Percentiles rank a stretch among this genome's conserved stretches.
Evolutionary conservation across 2,797 vertebrate genomes (phyloP).

Genomic region (Acipenser transmontanus): DNA sequence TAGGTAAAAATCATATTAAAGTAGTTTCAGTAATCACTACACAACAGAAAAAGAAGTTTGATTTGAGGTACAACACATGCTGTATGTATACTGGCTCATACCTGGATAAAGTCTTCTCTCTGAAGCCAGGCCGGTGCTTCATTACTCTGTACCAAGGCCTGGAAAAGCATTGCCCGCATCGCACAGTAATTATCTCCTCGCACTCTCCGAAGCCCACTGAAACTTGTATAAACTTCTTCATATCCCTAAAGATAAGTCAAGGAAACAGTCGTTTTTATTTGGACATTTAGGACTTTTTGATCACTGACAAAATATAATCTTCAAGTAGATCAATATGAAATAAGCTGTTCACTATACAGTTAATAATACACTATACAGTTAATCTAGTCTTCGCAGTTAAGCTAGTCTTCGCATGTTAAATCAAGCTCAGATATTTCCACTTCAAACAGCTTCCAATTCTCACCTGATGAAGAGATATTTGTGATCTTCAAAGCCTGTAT

Average conservation of each 20-base stretch:
- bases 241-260: slow-evolving; percentile 56
- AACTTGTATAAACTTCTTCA: slow-evolving; percentile 74
- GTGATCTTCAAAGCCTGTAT: too few relatives aligned
- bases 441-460: too few relatives aligned
- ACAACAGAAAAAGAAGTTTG: not conserved
- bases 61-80: not conserved
- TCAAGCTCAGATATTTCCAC: too few relatives aligned
- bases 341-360: too few relatives aligned
- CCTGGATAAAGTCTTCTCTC: slow-evolving; percentile 63
- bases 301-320: not conserved
- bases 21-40: not conserved
- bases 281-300: not conserved
- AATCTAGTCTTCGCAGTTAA: too few relatives aligned
- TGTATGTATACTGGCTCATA: slow-evolving; percentile 35
- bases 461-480: too few relatives aligned
- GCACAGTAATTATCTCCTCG: slow-evolving; percentile 96
- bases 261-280: not conserved
- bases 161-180: slow-evolving; percentile 88
- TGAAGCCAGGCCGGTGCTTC: slow-evolving; percentile 73
- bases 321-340: too few relatives aligned
- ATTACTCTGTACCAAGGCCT: slow-evolving; percentile 71
- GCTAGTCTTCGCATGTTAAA: too few relatives aligned
- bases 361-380: too few relatives aligned
- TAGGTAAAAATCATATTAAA: not conserved
- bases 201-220: slow-evolving; percentile 78